A percentile compares a stretch with the other conserved stretches of the same genome.
Conservation (phyloP, 2,797 vertebrate genomes). For the Schizopygopsis malacanthus region DNA sequence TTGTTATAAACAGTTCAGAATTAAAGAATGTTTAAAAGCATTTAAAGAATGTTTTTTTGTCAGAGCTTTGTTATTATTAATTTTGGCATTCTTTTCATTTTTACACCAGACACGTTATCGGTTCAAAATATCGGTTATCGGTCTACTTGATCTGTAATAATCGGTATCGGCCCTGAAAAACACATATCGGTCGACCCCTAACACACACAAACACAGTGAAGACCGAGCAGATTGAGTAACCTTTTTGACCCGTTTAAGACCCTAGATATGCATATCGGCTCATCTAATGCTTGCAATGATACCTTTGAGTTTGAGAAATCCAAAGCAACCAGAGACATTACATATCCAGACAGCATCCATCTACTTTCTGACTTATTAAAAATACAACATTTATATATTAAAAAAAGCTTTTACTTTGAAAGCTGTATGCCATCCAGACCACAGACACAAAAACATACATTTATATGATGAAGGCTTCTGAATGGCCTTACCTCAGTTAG, state of each 20-base stretch:
- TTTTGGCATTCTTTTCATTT: no score
- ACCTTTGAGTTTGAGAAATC: not conserved
- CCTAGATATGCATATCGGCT: not conserved
- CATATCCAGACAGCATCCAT: not conserved
- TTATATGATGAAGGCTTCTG: not conserved
- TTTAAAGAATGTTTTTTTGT: no score
- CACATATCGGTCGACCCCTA: no score
- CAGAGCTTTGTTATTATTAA: no score
- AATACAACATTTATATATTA: not conserved
- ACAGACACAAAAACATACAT: not conserved
- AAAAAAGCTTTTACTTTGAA: slow-evolving; percentile 1
- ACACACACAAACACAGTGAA: slow-evolving; percentile 17
- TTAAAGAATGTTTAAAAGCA: no score
- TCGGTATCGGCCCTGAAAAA: no score
- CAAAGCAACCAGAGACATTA: not conserved
- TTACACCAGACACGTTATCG: no score
- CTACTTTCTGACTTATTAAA: not conserved
- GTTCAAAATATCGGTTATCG: no score
- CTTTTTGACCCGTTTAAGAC: not conserved
- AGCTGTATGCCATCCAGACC: not conserved
- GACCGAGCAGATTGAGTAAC: not conserved
- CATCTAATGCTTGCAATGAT: not conserved
- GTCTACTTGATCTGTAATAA: no score
- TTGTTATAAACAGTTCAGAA: no score
- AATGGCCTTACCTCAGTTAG: not conserved